Percentiles rank a stretch among this genome's conserved stretches.
Conservation (phyloP, 2,888 invertebrate genomes). For the Eugnorisma glareosa region DNA sequence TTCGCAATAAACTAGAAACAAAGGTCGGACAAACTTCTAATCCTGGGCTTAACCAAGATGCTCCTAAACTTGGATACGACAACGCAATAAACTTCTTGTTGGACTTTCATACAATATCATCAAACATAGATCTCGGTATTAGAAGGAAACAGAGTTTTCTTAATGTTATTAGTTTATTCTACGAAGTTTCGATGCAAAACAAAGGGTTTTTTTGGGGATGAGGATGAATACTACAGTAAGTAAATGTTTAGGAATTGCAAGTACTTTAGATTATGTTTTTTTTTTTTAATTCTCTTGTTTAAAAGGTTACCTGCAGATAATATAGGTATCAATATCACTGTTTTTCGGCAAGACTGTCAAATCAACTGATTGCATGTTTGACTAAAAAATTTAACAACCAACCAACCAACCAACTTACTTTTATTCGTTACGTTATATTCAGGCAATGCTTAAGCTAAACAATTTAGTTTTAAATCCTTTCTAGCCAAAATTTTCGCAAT, state of each 20-base stretch:
- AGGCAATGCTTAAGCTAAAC: background rate
- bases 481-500: background rate
- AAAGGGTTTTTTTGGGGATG: background rate
- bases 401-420: background rate
- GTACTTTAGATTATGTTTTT: too few relatives aligned
- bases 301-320: background rate
- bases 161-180: slow-evolving; percentile 25
- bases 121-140: slow-evolving; percentile 11
- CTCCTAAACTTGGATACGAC: slow-evolving; percentile 39
- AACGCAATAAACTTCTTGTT: slow-evolving; percentile 46
- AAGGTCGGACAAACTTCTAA: slow-evolving; percentile 50
- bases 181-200: slow-evolving; percentile 7
- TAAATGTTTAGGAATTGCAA: background rate
- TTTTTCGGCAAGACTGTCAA: background rate
- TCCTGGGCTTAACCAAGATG: slow-evolving; percentile 47
- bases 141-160: slow-evolving; percentile 5
- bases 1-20: slow-evolving; percentile 46
- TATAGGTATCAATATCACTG: background rate
- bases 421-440: background rate
- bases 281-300: background rate
- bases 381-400: background rate
- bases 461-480: background rate
- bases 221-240: background rate
- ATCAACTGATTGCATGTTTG: background rate
- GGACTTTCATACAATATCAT: slow-evolving; percentile 33